Percentiles rank a stretch among this genome's conserved stretches.
These are phyloP conservation scores for Stegophylla sp. DNA, from an alignment of 2,888 invertebrate genomes.

Conservation along the genomic window DNA sequence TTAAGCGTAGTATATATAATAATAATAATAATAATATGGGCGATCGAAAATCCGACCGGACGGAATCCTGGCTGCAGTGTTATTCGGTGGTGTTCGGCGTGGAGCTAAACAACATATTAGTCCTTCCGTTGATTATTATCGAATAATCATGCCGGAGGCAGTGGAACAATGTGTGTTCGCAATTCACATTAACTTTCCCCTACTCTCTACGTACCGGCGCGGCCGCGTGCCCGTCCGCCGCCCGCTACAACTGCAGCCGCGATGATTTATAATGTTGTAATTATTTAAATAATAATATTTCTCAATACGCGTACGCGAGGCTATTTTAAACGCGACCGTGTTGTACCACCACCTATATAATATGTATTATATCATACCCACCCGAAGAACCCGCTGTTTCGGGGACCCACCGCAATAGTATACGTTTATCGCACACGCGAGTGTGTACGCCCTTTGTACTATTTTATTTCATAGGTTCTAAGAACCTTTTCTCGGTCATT, in stretches of 20 bases:
- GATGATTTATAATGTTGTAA: too few species aligned
- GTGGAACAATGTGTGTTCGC: conserved; percentile 20
- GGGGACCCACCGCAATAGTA: neutral
- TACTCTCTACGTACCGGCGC: neutral
- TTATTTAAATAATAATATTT: conserved; percentile 28
- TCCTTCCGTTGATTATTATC: conserved; percentile 15
- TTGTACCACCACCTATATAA: too few species aligned
- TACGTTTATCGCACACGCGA: neutral
- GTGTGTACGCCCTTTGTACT: neutral
- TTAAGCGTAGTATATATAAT: conserved; percentile 10
- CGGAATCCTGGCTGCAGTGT: conserved; percentile 13
- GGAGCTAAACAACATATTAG: conserved; percentile 11
- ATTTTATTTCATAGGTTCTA: neutral
- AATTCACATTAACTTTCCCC: conserved; percentile 42
- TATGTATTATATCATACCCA: too few species aligned
- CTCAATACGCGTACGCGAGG: neutral
- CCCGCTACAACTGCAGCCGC: too few species aligned
- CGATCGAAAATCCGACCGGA: conserved; percentile 47
- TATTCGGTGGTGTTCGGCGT: neutral
- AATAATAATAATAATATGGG: too few species aligned
- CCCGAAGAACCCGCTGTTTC: neutral
- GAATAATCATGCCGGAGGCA: conserved; percentile 49
- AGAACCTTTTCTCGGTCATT: too few species aligned
- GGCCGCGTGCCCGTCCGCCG: neutral
- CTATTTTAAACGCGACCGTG: too few species aligned